Evolutionary conservation across 1,140 invertebrate genomes (phyloP), one percentile per base, ranked within the genome.

Genomic region (Diprion similis): DNA sequence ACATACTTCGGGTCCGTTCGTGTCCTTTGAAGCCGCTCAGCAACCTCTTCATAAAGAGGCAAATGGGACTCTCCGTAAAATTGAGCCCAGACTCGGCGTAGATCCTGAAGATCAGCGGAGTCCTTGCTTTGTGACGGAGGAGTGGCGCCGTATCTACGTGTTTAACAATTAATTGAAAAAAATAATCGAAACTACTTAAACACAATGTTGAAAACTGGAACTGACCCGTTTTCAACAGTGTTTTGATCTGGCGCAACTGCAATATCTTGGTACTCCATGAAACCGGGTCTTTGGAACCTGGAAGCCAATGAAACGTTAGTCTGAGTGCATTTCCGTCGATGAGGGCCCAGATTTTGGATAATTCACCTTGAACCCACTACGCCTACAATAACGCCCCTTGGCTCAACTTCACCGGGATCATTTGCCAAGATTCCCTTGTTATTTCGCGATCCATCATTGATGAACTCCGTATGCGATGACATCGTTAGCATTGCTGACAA

Each of bases 251-350:
- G 80, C 0, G 86, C 86, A 7, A 91, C 78, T 0, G 91, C 73
- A 68, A 91, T 89, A 71, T 91, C 90, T 74, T 91, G 89, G 76
- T 88, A 91, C 73, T 91, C 91, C 91, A 91, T 91, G 0, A 87
- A 77, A 46, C 86, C 81, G 10, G 81, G 78, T 51, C 85, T 87
- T 72, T 84, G 82, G 10, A 91, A 85, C 46, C 90, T 87, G 19
- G 2, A 19, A 13, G 8, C 18, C 8, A 48, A 47, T 37, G 11
- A 48, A 70, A 37, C 19, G 17, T 15, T 4, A 46, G 46, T 46
- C 9, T 37, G 10, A 46, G 15, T 6, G 46, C 45, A 59, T 59
- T 59, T 15, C 51, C 0, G 4, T 15, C n/a, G 51, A 59, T 0
- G 11, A 15, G 11, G 51, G 11, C 4, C 6, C n/a, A 15, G 6